Base-by-base conservation (phyloP, 2,888 invertebrate genomes). In the Neuroscelio doddi region DNA sequence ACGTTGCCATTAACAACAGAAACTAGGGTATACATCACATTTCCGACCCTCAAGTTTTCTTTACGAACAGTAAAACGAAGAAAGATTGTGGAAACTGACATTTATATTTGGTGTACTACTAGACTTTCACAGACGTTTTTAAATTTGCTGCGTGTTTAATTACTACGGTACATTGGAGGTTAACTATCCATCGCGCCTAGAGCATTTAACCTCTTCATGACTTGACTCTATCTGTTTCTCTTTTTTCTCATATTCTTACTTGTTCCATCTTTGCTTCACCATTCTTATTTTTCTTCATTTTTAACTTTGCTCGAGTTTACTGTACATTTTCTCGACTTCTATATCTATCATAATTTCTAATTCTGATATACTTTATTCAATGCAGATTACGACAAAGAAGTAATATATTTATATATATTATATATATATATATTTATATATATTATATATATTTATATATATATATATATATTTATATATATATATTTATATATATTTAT, bases 131-230 rank as follows among this genome's bases (percentile, higher is more conserved):
- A 16, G 38, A n/a, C 38, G 7, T 17, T 38, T 14, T 38, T 8
- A 38, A 38, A 38, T 38, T 38, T 8, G 16, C 17, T 16, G 38
- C 17, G 17, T 38, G 38, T 38, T 38, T 38, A 38, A 38, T 38
- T 38, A 38, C 14, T 14, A 38, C 16, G 3, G 38, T 38, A 38
- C 38, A 14, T 16, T 38, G 7, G 38, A 38, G 17, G 38, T 17
- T 38, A n/a, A 2, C 38, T 16, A 38, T 16, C 38, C 12, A 4
- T 16, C 38, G 38, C n/a, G 38, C 38, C 38, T 38, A 7, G 8
- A 38, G 38, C 38, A 38, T 16, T 38, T 38, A 38, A 38, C 38
- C 38, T 16, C 38, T 38, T 17, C 16, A 38, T 4, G 38, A 38
- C 17, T 16, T 7, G 16, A n/a, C 16, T 17, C 16, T 9, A 38